Evolutionary conservation across 2,888 invertebrate genomes (phyloP).

Genomic region (Platycheirus rosarum): DNA sequence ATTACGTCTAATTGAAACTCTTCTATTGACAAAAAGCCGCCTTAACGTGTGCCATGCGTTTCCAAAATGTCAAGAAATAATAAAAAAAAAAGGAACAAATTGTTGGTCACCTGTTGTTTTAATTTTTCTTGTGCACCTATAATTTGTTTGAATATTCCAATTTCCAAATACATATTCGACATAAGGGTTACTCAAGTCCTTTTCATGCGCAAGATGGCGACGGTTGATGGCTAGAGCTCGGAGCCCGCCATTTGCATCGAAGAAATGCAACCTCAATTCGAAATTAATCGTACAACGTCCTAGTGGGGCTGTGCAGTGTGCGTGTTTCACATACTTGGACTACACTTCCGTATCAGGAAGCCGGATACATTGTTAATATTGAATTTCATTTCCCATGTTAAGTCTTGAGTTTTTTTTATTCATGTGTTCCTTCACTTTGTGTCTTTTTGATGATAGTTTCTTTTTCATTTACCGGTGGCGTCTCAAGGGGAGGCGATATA

Average conservation of each 20-base stretch:
- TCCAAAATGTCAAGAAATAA: background rate
- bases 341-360: conserved; percentile 21
- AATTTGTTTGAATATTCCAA: background rate
- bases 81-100: background rate
- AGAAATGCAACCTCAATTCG: conserved; percentile 20
- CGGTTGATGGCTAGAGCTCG: too few relatives aligned
- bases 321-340: background rate
- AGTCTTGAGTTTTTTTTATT: background rate
- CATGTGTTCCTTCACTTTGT: background rate
- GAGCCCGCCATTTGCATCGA: conserved; percentile 19
- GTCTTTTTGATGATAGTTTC: background rate
- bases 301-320: conserved; percentile 7
- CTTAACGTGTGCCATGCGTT: conserved; percentile 17
- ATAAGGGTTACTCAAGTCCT: conserved; percentile 4
- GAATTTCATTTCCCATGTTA: conserved; percentile 27
- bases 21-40: background rate
- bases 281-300: conserved; percentile 5
- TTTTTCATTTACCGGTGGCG: background rate
- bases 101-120: conserved; percentile 18
- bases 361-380: conserved; percentile 18
- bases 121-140: background rate
- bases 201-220: too few relatives aligned
- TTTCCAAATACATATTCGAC: conserved; percentile 19
- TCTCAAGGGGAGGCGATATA: background rate
- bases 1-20: conserved; percentile 11